These are phyloP conservation scores for Drosophila yakuba DNA, from an alignment of 1,140 invertebrate genomes.

Conservation along the genomic window DNA sequence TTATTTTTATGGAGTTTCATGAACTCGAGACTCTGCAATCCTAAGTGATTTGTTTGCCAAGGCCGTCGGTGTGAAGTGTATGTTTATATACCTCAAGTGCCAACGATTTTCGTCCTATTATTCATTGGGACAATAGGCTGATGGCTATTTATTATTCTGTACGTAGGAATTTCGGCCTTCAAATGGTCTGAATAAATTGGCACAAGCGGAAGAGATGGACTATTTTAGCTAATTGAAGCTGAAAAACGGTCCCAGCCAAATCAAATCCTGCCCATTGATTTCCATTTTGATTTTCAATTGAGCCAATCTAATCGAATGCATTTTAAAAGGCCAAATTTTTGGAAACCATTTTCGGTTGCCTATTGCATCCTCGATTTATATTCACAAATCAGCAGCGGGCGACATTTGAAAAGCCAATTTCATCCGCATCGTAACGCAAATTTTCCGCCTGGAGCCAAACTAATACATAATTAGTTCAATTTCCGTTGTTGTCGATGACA, in stretches of 20 bases:
- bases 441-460: slow-evolving; percentile 48
- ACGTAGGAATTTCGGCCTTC: slow-evolving; percentile 9
- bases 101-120: slow-evolving; percentile 59
- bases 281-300: slow-evolving; percentile 41
- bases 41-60: slow-evolving; percentile 65
- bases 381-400: slow-evolving; percentile 32
- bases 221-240: slow-evolving; percentile 32
- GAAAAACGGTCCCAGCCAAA: slow-evolving; percentile 20
- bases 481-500: slow-evolving; percentile 55
- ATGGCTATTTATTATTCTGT: slow-evolving; percentile 35
- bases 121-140: slow-evolving; percentile 43
- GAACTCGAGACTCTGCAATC: slow-evolving; percentile 30
- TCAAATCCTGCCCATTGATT: slow-evolving; percentile 36
- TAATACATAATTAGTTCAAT: slow-evolving; percentile 72
- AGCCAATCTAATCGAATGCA: slow-evolving; percentile 43
- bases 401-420: slow-evolving; percentile 52
- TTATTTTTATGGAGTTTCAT: slow-evolving; percentile 56
- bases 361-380: slow-evolving; percentile 32
- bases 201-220: background rate
- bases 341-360: slow-evolving; percentile 5
- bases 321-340: slow-evolving; percentile 20
- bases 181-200: background rate
- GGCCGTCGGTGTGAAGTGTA: slow-evolving; percentile 49
- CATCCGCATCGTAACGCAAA: slow-evolving; percentile 22
- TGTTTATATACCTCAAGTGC: slow-evolving; percentile 57